Conservation (phyloP, 35 echinoderm and acorn worm species). For the Eucidaris tribuloides region DNA sequence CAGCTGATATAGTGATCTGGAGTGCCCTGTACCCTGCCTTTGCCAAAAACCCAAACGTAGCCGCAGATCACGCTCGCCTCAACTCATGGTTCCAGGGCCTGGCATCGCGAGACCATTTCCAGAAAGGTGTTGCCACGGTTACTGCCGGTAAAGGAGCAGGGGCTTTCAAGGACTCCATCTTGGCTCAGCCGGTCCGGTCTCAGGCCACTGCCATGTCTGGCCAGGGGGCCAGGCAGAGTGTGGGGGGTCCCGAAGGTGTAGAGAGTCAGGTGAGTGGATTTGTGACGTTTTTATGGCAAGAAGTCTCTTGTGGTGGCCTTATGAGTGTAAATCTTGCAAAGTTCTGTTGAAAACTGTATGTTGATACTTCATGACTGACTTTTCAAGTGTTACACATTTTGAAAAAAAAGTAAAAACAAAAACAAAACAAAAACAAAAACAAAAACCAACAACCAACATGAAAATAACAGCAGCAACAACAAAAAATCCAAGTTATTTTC, state of each 20-base stretch:
- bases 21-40: slow-evolving; percentile 74
- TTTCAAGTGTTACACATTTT: background rate
- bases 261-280: background rate
- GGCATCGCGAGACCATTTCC: slow-evolving; percentile 28
- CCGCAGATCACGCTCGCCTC: slow-evolving; percentile 30
- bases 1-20: slow-evolving; percentile 84
- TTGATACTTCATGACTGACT: background rate
- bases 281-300: background rate
- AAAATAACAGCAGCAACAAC: no score
- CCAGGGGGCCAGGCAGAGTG: background rate
- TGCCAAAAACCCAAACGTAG: slow-evolving; percentile 24
- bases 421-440: background rate
- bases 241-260: background rate
- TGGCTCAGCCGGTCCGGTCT: slow-evolving; percentile 68
- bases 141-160: slow-evolving; percentile 64
- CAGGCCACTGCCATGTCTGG: background rate
- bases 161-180: slow-evolving; percentile 71
- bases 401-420: background rate
- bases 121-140: slow-evolving; percentile 56
- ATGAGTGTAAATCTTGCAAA: background rate
- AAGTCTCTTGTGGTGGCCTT: background rate
- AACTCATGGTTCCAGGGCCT: slow-evolving; percentile 75
- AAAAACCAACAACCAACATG: no score
- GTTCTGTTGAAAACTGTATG: background rate
- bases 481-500: no score